Evolutionary conservation across 2,888 invertebrate species (phyloP).

Genomic region (Harpalus rufipes): DNA sequence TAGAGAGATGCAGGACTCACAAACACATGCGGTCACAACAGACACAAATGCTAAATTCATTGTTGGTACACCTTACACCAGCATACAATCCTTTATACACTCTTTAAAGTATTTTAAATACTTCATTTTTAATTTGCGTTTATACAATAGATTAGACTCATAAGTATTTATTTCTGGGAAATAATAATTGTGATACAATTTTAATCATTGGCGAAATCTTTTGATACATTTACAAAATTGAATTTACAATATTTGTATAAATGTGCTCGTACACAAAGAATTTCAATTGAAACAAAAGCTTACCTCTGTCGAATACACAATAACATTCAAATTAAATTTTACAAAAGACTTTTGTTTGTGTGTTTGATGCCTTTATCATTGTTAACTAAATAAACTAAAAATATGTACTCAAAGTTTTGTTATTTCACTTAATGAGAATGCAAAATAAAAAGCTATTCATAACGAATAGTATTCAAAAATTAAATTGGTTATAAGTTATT

Average conservation of each 20-base stretch:
- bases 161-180: background rate
- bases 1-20: background rate
- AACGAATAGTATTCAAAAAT: constrained; percentile 27
- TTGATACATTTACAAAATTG: constrained; percentile 46
- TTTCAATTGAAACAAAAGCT: constrained; percentile 58
- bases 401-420: constrained; percentile 37
- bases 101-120: too few relatives aligned
- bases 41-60: too few relatives aligned
- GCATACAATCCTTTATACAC: too few relatives aligned
- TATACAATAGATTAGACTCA: too few relatives aligned
- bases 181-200: constrained; percentile 16
- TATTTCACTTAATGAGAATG: constrained; percentile 58
- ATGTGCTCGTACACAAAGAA: constrained; percentile 47
- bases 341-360: constrained; percentile 61
- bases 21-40: constrained; percentile 11
- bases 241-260: constrained; percentile 60
- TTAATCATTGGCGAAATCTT: constrained; percentile 48
- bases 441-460: constrained; percentile 30
- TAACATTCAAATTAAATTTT: constrained; percentile 65
- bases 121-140: too few relatives aligned
- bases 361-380: constrained; percentile 51
- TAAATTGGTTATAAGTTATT: constrained; percentile 26
- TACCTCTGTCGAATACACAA: constrained; percentile 66
- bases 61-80: too few relatives aligned
- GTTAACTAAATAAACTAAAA: constrained; percentile 50